A percentile compares a stretch with the other conserved stretches of the same genome.
These are phyloP conservation scores for Boloria euphrosyne DNA, from an alignment of 2,888 invertebrate genomes.

Conservation along the genomic window DNA sequence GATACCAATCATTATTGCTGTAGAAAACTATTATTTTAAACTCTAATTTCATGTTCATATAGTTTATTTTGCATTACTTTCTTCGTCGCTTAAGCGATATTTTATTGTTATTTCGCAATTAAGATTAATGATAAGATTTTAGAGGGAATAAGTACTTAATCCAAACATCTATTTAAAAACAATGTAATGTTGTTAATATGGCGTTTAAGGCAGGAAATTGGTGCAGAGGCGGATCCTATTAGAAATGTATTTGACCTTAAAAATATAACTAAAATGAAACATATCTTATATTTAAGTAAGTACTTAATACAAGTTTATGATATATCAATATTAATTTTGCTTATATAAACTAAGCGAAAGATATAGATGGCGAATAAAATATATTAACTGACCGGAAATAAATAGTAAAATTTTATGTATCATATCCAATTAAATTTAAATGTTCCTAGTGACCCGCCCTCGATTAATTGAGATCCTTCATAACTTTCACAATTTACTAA, in stretches of 20 bases:
- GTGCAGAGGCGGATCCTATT: constrained; percentile 58
- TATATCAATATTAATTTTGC: no score
- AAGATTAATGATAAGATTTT: constrained; percentile 81
- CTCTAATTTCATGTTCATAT: constrained; percentile 55
- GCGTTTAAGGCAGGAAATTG: constrained; percentile 68
- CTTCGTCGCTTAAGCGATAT: constrained; percentile 66
- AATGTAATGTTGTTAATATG: constrained; percentile 63
- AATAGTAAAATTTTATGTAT: no score
- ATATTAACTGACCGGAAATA: no score
- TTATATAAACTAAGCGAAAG: no score
- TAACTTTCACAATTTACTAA: no score
- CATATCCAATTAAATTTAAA: no score
- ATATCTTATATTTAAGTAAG: no score
- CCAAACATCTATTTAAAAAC: constrained; percentile 77
- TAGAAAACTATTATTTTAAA: constrained; percentile 51
- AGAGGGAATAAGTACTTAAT: constrained; percentile 79
- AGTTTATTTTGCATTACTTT: constrained; percentile 54
- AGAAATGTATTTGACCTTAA: constrained; percentile 31
- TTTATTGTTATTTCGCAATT: constrained; percentile 82
- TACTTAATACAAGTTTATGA: no score
- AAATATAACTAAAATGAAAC: constrained; percentile 36
- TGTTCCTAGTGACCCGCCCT: no score
- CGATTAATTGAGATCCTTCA: no score
- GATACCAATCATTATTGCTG: constrained; percentile 67
- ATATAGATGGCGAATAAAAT: no score